Conservation (phyloP, 2,113 vertebrate genomes). For the Aptenodytes forsteri region DNA sequence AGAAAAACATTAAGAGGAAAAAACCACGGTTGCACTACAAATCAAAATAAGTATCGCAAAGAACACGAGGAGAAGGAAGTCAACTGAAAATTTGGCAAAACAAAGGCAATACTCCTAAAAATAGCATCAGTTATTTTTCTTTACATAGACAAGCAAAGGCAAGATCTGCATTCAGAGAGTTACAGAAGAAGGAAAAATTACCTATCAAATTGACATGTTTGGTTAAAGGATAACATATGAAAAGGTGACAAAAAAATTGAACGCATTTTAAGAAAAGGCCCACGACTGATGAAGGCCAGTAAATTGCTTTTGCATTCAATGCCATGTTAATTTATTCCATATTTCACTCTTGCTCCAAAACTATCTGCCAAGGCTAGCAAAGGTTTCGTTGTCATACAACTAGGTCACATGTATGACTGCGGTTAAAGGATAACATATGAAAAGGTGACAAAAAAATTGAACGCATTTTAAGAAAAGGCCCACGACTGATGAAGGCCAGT, state of each 20-base stretch:
- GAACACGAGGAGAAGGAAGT: background rate
- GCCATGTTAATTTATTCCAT: background rate
- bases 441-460: background rate
- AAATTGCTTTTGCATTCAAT: background rate
- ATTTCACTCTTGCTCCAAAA: background rate
- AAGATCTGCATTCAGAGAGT: background rate
- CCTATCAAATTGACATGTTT: background rate
- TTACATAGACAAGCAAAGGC: background rate
- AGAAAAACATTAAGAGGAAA: background rate
- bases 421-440: background rate
- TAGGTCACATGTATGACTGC: background rate
- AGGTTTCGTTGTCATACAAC: accelerated
- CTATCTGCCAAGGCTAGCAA: background rate
- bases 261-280: background rate
- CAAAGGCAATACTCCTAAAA: background rate
- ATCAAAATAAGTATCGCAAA: background rate
- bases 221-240: background rate
- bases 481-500: accelerated
- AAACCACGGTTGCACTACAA: background rate
- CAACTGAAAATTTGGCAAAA: background rate
- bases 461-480: background rate
- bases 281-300: accelerated
- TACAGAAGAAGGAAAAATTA: background rate
- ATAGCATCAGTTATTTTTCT: background rate
- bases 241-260: background rate